These are phyloP conservation scores for Sinohyriopsis cumingii DNA, from an alignment of 2,888 invertebrate genomes.

Conservation along the genomic window DNA sequence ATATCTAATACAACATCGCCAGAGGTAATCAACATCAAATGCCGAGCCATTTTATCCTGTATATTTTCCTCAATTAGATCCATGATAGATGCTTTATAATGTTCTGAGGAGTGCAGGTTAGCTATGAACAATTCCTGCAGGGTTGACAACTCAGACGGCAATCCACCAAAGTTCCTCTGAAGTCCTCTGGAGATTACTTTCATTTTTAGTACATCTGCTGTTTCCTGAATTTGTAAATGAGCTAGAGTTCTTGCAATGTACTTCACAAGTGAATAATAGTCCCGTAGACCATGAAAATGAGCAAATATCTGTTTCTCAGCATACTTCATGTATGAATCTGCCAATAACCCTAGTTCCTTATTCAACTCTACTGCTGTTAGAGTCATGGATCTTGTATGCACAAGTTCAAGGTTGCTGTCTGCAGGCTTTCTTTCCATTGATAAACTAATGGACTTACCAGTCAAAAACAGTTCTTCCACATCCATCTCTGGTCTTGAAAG, in stretches of 20 bases:
- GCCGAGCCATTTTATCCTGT: constrained; percentile 35
- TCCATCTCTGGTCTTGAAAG: constrained; percentile 54
- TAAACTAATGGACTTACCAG: constrained; percentile 42
- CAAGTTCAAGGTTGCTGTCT: background rate
- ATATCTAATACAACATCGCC: constrained; percentile 45
- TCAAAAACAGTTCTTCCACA: constrained; percentile 44
- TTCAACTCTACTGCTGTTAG: background rate
- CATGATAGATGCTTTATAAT: constrained; percentile 9
- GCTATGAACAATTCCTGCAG: constrained; percentile 26
- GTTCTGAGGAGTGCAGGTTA: background rate
- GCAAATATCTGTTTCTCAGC: constrained; percentile 22
- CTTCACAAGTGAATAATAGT: constrained; percentile 41
- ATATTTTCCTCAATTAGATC: constrained; percentile 44
- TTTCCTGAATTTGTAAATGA: background rate
- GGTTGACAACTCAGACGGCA: constrained; percentile 23
- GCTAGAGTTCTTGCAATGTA: constrained; percentile 8
- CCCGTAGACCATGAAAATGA: constrained; percentile 46
- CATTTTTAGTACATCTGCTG: constrained; percentile 9
- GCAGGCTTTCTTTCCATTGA: constrained; percentile 10
- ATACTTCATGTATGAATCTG: constrained; percentile 23
- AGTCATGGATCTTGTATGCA: background rate
- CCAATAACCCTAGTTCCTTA: constrained; percentile 19
- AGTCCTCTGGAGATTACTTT: constrained; percentile 35
- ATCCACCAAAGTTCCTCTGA: constrained; percentile 51
- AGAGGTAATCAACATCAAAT: constrained; percentile 45